Evolutionary conservation across 2,888 invertebrate genomes (phyloP).

Genomic region (Brachyptera risi): DNA sequence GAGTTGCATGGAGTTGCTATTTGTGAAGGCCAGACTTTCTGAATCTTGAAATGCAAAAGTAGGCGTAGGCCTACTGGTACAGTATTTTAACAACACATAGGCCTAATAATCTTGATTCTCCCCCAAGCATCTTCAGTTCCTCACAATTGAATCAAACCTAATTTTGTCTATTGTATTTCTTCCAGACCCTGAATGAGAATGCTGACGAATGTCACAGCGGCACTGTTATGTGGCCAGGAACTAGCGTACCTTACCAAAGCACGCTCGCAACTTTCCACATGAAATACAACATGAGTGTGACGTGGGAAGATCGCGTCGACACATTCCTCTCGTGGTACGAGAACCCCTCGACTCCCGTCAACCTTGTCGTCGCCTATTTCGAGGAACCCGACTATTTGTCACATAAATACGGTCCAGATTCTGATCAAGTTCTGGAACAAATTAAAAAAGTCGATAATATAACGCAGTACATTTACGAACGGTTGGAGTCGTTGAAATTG

Average conservation of each 20-base stretch:
- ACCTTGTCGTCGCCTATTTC: constrained; percentile 64
- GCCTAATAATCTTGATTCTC: no score
- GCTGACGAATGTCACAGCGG: constrained; percentile 55
- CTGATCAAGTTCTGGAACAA: constrained; percentile 42
- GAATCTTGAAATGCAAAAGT: no score
- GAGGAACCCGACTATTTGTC: constrained; percentile 65
- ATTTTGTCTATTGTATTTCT: neutral
- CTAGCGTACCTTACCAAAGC: constrained; percentile 50
- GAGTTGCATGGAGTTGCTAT: no score
- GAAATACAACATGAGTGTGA: constrained; percentile 44
- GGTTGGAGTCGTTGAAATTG: constrained; percentile 48
- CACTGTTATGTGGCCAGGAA: constrained; percentile 68
- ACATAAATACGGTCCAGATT: constrained; percentile 57
- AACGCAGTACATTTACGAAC: constrained; percentile 52
- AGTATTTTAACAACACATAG: no score
- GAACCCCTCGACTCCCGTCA: constrained; percentile 51
- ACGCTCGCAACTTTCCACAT: constrained; percentile 47
- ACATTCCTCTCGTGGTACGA: constrained; percentile 56
- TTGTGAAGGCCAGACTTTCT: no score
- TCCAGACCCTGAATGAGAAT: constrained; percentile 48
- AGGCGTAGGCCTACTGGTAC: no score
- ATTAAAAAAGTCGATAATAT: constrained; percentile 51
- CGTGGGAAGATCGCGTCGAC: constrained; percentile 55
- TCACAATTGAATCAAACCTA: no score
- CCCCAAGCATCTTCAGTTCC: no score